A percentile compares a stretch with the other conserved stretches of the same genome.
phyloP scores from a whole-genome alignment of 2,888 invertebrate genomes.

The Hipparchia semele region DNA sequence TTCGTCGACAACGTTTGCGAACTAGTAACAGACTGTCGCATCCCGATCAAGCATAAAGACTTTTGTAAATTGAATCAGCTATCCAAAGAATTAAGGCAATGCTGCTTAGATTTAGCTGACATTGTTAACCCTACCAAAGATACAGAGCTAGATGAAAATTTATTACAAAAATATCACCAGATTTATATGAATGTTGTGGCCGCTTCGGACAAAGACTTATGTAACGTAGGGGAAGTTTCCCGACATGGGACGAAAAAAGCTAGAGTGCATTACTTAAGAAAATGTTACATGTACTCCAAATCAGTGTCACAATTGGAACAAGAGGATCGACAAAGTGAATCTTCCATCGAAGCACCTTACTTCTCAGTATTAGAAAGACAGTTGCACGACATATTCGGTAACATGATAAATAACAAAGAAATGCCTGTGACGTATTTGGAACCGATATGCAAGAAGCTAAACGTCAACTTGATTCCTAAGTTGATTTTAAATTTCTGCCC shows the following conservation, averaged over 20 bases:
- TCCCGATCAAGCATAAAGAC: slow-evolving; percentile 77
- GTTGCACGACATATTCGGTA: slow-evolving; percentile 85
- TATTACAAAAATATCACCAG: slow-evolving; percentile 73
- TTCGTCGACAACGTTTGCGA: slow-evolving; percentile 74
- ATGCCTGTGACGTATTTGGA: slow-evolving; percentile 87
- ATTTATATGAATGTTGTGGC: slow-evolving; percentile 78
- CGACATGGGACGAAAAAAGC: slow-evolving; percentile 66
- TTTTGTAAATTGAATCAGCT: slow-evolving; percentile 76
- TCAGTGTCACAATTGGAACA: slow-evolving; percentile 79
- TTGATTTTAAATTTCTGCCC: slow-evolving; percentile 89
- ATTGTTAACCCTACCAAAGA: slow-evolving; percentile 56
- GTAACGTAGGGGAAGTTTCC: slow-evolving; percentile 68
- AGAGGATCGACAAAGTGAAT: slow-evolving; percentile 59
- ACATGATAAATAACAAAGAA: slow-evolving; percentile 86
- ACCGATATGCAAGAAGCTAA: slow-evolving; percentile 85
- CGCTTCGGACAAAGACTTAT: slow-evolving; percentile 75
- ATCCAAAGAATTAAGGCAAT: slow-evolving; percentile 72
- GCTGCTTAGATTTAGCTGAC: slow-evolving; percentile 75
- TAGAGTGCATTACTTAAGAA: slow-evolving; percentile 75
- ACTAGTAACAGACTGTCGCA: slow-evolving; percentile 70
- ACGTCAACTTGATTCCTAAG: slow-evolving; percentile 89
- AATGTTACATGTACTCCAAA: slow-evolving; percentile 83
- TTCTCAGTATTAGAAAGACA: slow-evolving; percentile 80
- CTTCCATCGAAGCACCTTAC: slow-evolving; percentile 60
- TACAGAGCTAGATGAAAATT: slow-evolving; percentile 57